These are phyloP conservation scores for Daubentonia madagascariensis DNA, from an alignment of 2,113 vertebrate species.

Conservation along the genomic window DNA sequence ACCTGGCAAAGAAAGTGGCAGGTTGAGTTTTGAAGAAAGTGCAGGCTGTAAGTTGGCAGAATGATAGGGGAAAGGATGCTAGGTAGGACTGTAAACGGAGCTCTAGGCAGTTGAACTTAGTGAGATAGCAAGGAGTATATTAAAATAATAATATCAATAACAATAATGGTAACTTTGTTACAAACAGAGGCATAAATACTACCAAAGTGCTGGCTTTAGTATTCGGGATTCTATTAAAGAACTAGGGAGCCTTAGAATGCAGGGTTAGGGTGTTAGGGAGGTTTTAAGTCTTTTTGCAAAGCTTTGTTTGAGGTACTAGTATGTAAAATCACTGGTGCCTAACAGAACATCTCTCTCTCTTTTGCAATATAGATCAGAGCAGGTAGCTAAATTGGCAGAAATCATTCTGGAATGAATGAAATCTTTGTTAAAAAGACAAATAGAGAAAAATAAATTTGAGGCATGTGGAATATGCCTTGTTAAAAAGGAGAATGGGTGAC, in stretches of 20 bases:
- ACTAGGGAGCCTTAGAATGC: background rate
- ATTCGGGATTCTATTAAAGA: background rate
- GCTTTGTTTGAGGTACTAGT: background rate
- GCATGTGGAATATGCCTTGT: background rate
- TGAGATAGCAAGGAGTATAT: background rate
- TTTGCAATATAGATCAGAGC: background rate
- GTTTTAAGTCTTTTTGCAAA: background rate
- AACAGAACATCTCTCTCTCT: background rate
- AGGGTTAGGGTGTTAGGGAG: background rate
- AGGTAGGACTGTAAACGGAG: background rate
- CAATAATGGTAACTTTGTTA: background rate
- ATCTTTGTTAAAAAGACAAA: conserved; percentile 8
- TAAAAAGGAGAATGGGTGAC: background rate
- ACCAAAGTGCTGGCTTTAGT: background rate
- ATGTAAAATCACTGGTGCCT: background rate
- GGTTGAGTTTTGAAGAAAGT: background rate
- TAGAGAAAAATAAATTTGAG: background rate
- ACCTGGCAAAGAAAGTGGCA: background rate
- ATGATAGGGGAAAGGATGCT: background rate
- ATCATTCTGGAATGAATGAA: background rate
- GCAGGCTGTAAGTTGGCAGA: background rate
- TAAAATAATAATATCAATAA: background rate
- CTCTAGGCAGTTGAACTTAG: background rate
- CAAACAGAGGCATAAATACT: background rate
- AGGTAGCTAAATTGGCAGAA: background rate